phyloP scores from a whole-genome alignment of 2,888 invertebrate species.

The Liposcelis brunnea region DNA sequence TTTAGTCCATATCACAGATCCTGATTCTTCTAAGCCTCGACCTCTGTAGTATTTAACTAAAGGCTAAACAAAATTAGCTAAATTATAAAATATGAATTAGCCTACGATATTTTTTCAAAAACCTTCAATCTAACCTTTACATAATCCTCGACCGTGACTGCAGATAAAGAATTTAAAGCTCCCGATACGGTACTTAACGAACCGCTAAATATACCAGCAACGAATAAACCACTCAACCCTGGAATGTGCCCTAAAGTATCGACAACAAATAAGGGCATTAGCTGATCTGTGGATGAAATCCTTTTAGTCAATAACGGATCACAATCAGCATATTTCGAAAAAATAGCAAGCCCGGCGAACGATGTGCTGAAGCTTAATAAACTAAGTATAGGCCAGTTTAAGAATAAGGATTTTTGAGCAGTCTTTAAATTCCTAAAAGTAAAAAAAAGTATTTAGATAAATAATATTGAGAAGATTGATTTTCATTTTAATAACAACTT shows the following conservation, averaged over 20 bases:
- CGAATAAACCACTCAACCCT: slow-evolving; percentile 25
- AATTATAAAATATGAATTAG: slow-evolving; percentile 2
- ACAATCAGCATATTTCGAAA: slow-evolving; percentile 63
- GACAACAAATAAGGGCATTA: slow-evolving; percentile 63
- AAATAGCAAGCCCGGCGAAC: slow-evolving; percentile 66
- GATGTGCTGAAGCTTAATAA: slow-evolving; percentile 52
- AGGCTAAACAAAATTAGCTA: not conserved
- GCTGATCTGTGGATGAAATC: slow-evolving; percentile 39
- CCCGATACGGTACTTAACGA: slow-evolving; percentile 85
- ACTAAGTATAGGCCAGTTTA: slow-evolving; percentile 63
- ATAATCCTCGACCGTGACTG: slow-evolving; percentile 79
- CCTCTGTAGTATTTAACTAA: not conserved
- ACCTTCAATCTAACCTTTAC: slow-evolving; percentile 35
- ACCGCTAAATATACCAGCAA: slow-evolving; percentile 66
- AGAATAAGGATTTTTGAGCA: slow-evolving; percentile 57
- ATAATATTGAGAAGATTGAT: too few relatives aligned
- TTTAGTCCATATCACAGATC: slow-evolving; percentile 11
- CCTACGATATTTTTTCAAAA: not conserved
- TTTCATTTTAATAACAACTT: slow-evolving; percentile 14
- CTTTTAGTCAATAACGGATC: slow-evolving; percentile 57
- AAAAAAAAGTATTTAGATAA: too few relatives aligned
- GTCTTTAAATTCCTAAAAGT: slow-evolving; percentile 36
- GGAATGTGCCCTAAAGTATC: slow-evolving; percentile 32
- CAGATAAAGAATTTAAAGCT: slow-evolving; percentile 75
- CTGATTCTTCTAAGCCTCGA: not conserved